Conservation (phyloP, 1,140 invertebrate species). For the Orchestia grillus region DNA sequence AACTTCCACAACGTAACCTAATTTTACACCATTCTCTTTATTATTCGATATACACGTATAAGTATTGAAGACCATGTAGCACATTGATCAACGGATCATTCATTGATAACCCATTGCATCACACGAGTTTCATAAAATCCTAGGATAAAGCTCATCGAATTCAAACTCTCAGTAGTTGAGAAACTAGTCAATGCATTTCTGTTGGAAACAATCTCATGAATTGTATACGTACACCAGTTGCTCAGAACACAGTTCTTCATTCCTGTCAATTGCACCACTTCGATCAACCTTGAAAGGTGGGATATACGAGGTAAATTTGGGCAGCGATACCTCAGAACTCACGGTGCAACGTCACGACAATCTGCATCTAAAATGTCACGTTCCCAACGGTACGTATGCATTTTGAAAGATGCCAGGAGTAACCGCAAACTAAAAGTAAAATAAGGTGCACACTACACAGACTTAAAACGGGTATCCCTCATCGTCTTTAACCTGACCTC, state of each 20-base stretch:
- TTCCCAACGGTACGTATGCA: neutral
- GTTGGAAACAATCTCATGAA: too few species aligned
- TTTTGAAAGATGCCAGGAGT: neutral
- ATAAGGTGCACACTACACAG: neutral
- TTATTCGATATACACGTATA: too few species aligned
- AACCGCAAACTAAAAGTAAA: neutral
- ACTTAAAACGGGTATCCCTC: neutral
- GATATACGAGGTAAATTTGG: neutral
- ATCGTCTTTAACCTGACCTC: neutral
- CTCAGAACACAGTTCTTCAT: neutral
- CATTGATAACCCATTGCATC: too few species aligned
- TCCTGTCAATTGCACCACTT: neutral
- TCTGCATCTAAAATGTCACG: neutral
- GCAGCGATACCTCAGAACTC: neutral
- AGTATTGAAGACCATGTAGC: too few species aligned
- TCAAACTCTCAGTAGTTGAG: too few species aligned
- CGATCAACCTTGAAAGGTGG: too few species aligned
- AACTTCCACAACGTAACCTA: neutral
- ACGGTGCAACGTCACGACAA: neutral
- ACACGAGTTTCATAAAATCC: too few species aligned
- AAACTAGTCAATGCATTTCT: too few species aligned
- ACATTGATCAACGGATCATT: too few species aligned
- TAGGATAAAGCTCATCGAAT: too few species aligned
- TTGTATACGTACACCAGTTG: neutral
- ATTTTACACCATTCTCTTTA: too few species aligned